Evolutionary conservation across 2,888 invertebrate genomes (phyloP).

Genomic region (Melikaiella ostensackeni): DNA sequence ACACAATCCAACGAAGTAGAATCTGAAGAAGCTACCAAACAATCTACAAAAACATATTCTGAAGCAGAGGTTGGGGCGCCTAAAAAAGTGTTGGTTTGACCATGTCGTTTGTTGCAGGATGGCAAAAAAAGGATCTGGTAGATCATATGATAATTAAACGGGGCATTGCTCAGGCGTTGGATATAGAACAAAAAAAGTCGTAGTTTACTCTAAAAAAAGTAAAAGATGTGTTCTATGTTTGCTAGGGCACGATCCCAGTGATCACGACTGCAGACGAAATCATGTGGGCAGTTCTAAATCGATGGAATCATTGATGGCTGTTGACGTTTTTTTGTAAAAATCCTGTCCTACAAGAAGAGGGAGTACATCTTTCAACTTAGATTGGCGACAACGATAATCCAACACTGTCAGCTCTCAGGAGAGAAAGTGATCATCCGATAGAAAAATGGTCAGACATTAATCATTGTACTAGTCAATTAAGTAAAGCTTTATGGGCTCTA

Average conservation of each 20-base stretch:
- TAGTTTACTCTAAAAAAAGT: conserved; percentile 17
- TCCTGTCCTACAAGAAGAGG: conserved; percentile 13
- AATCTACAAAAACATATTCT: no score
- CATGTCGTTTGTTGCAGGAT: conserved; percentile 15
- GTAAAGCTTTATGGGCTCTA: conserved; percentile 19
- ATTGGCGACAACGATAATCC: conserved; percentile 52
- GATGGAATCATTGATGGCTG: conserved; percentile 43
- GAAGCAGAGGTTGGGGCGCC: no score
- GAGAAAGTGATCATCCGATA: conserved; percentile 20
- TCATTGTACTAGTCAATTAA: conserved; percentile 39
- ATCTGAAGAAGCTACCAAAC: conserved; percentile 11
- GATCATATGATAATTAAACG: conserved; percentile 38
- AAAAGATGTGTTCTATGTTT: conserved; percentile 38
- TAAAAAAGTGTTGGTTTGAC: not conserved
- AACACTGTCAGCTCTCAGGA: conserved; percentile 45
- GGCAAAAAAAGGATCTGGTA: conserved; percentile 40
- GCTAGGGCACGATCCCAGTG: not conserved
- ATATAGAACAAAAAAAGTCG: conserved; percentile 8
- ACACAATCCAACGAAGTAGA: not conserved
- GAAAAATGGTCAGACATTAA: conserved; percentile 42
- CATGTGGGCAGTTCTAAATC: conserved; percentile 13
- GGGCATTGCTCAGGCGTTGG: conserved; percentile 24
- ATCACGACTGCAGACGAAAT: conserved; percentile 45
- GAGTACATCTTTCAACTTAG: conserved; percentile 39
- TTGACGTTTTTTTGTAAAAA: conserved; percentile 44